Base-by-base conservation (phyloP, 2,797 vertebrate genomes). In the Coreius guichenoti region DNA sequence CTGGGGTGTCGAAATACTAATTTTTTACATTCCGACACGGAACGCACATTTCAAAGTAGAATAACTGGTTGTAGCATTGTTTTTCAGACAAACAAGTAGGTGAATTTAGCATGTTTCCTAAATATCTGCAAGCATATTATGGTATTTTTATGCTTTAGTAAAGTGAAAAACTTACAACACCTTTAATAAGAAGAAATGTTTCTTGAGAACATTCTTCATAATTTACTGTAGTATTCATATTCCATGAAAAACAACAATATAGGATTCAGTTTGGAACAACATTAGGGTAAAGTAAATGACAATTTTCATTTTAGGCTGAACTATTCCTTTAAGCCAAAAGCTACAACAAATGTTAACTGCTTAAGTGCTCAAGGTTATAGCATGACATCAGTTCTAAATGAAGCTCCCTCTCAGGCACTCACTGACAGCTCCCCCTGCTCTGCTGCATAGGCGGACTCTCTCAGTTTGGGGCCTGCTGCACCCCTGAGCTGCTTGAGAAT, bases 391-490 rank as follows among this genome's bases (percentile, higher is more conserved):
- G 39, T 74, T 39, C 54, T 47, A 82, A 72, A 63, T 74, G 39
- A 65, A 63, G 21, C 23, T 83, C 13, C 33, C 82, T 72, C 23
- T 86, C 63, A 80, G 72, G 83, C 43, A 87, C 88, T 88, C 86
- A 89, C 89, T 84, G 76, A 82, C 63, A 87, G 84, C 70, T 69
- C 3, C 5, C 68, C 89, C 87, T 89, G 83, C 86, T 77, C 86
- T 88, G 85, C 74, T 68, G 33, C 61, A 26, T n/a, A 33, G 45
- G 21, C 39, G 49, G 47, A 49, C 43, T 81, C 75, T 76, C 67
- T 88, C 91, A 87, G 84, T 91, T 91, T 92, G 91, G 89, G 16
- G 26, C 36, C 93, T 94, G 91, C 89, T 91, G 92, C 87, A 90
- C 86, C 81, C 90, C 90, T 92, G 92, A 88, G 91, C 89, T 91